phyloP scores from a whole-genome alignment of 2,113 vertebrate genomes.

The Leptocoma aspasia region DNA sequence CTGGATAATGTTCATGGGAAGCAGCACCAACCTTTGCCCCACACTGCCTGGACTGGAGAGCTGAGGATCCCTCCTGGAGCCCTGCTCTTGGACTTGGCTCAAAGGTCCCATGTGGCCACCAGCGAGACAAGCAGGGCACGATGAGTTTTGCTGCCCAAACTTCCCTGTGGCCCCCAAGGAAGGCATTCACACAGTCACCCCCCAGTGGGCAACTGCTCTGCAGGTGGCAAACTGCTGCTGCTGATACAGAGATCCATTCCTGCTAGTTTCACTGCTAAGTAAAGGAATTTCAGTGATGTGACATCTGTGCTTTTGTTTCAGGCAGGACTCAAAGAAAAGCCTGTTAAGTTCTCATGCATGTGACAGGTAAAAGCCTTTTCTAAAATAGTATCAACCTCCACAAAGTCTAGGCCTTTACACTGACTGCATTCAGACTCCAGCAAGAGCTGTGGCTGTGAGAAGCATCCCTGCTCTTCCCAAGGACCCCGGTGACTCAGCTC shows the following conservation, averaged over 20 bases:
- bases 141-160: neutral
- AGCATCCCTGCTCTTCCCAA: neutral
- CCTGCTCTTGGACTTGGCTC: neutral
- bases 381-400: neutral
- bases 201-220: neutral
- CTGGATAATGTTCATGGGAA: neutral
- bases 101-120: fast-evolving
- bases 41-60: neutral
- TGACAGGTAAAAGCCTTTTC: conserved; percentile 26
- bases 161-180: neutral
- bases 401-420: neutral
- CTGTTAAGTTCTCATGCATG: neutral
- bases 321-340: neutral
- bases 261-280: neutral
- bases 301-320: conserved; percentile 10
- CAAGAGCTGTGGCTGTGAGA: neutral
- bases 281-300: neutral
- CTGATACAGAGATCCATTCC: neutral
- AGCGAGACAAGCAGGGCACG: fast-evolving
- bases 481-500: neutral
- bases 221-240: too few species aligned
- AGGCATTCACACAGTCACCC: neutral
- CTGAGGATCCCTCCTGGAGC: neutral
- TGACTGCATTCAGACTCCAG: neutral
- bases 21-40: neutral